phyloP scores from a whole-genome alignment of 2,113 vertebrate genomes.

The Octodon degus region DNA sequence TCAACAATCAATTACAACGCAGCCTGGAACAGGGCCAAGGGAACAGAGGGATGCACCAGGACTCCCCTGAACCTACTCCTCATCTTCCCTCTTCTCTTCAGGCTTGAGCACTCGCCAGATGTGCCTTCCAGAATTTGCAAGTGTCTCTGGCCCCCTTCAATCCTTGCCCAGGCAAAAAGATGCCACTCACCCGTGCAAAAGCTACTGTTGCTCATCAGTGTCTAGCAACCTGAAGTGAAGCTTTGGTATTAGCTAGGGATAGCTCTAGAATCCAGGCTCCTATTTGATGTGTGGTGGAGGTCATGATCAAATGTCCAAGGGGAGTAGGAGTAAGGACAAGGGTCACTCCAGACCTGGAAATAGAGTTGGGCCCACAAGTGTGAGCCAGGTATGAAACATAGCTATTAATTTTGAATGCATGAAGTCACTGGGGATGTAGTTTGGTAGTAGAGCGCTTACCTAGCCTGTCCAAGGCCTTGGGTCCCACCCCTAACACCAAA shows the following conservation, averaged over 20 bases:
- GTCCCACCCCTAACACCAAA: neutral
- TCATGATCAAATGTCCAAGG: neutral
- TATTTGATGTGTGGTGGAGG: neutral
- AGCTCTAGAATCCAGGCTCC: neutral
- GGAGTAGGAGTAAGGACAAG: neutral
- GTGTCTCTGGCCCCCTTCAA: neutral
- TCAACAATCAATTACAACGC: neutral
- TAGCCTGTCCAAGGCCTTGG: neutral
- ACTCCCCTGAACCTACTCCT: neutral
- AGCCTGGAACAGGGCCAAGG: neutral
- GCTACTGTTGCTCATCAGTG: neutral
- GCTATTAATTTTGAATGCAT: neutral
- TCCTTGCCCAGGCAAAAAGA: neutral
- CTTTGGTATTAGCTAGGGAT: neutral
- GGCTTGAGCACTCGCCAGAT: neutral
- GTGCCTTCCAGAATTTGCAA: conserved; percentile 12
- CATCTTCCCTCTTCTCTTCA: neutral
- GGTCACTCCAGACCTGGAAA: neutral
- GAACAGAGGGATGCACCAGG: neutral
- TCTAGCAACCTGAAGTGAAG: no score
- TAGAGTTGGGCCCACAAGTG: neutral
- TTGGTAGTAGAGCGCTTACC: neutral
- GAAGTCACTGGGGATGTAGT: neutral
- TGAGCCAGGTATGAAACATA: neutral
- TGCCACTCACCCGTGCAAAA: neutral